These are phyloP conservation scores for Dryococelus australis DNA, from an alignment of 2,888 invertebrate species.

Conservation along the genomic window DNA sequence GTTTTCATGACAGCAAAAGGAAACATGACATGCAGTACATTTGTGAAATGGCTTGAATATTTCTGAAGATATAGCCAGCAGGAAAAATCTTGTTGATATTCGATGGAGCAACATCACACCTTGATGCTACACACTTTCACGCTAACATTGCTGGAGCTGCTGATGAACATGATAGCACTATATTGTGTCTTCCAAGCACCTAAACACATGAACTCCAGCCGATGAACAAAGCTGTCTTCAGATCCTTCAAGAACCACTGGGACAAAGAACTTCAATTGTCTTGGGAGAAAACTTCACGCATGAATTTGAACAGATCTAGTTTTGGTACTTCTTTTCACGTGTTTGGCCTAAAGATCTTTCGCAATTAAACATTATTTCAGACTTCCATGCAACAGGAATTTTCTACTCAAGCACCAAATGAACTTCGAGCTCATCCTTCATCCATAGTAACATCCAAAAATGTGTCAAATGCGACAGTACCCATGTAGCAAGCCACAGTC, in stretches of 20 bases:
- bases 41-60: neutral
- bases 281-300: neutral
- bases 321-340: too few relatives aligned
- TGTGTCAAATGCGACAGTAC: too few relatives aligned
- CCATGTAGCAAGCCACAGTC: too few relatives aligned
- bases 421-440: too few relatives aligned
- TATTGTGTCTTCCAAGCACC: constrained; percentile 43
- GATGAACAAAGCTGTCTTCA: constrained; percentile 53
- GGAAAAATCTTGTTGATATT: neutral
- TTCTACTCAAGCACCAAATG: too few relatives aligned
- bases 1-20: neutral
- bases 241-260: neutral
- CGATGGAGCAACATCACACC: too few relatives aligned
- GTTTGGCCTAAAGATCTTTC: too few relatives aligned
- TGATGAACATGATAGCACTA: constrained; percentile 49
- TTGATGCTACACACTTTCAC: neutral
- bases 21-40: neutral
- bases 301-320: neutral
- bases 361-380: neutral
- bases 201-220: constrained; percentile 55
- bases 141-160: constrained; percentile 48
- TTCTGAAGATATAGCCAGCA: neutral
- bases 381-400: neutral
- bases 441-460: too few relatives aligned
- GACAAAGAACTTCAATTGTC: too few relatives aligned